Conservation (phyloP, 2,113 vertebrate genomes). For the Trinectes maculatus region DNA sequence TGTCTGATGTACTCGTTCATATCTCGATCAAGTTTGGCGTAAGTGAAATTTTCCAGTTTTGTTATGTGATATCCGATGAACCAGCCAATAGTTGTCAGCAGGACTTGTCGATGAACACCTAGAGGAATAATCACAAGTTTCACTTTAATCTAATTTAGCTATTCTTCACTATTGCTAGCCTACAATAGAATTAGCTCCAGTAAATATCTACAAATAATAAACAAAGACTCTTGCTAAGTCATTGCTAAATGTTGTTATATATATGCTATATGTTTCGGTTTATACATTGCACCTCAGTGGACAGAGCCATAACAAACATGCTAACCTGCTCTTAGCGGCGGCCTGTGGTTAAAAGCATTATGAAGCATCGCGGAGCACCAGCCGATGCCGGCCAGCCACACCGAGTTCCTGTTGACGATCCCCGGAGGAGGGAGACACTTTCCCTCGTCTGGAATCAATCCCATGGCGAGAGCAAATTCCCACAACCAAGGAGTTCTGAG, state of each 20-base stretch:
- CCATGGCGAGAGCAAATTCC: conserved; percentile 68
- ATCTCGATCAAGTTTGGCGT: conserved; percentile 85
- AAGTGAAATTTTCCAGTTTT: conserved; percentile 81
- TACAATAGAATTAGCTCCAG: too few species aligned
- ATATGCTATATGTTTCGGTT: too few species aligned
- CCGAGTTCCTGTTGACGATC: conserved; percentile 79
- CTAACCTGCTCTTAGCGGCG: conserved; percentile 81
- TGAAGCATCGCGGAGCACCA: conserved; percentile 79
- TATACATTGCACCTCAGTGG: rapidly evolving
- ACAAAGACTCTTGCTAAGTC: too few species aligned
- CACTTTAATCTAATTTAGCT: too few species aligned
- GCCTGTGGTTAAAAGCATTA: conserved; percentile 77
- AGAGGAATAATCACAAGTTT: too few species aligned
- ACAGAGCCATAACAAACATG: not conserved
- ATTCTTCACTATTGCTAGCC: too few species aligned
- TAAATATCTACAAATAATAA: too few species aligned
- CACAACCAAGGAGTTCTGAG: not conserved
- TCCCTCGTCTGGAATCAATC: conserved; percentile 78
- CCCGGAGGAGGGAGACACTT: conserved; percentile 83
- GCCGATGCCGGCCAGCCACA: conserved; percentile 71
- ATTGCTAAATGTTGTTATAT: too few species aligned
- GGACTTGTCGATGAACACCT: conserved; percentile 91
- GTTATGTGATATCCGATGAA: conserved; percentile 86
- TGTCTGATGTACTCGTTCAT: conserved; percentile 83
- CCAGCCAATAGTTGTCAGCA: conserved; percentile 82